Base-by-base conservation (phyloP, 1,140 invertebrate genomes). In the Mactra quadrangularis region DNA sequence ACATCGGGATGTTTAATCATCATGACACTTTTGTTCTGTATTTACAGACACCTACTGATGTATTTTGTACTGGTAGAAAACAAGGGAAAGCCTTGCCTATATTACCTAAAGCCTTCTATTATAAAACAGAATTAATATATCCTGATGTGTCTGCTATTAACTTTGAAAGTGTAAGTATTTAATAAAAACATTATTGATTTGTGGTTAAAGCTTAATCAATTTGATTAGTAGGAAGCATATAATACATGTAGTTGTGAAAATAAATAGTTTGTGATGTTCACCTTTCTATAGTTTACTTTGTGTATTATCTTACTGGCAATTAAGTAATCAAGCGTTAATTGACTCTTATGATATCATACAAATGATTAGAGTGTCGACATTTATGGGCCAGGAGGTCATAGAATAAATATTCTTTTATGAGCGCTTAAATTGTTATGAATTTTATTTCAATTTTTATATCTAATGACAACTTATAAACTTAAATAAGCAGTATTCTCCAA, bases 101-200 rank as follows among this genome's bases (percentile, higher is more conserved):
- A 31, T 38, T 82, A 57, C 78, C 78, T 11, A 15, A 60, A 13
- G 17, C 55, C 22, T 82, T 82, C 41, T 82, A 82, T 55, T 82
- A 60, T 53, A 59, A 52, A 31, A 62, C 52, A 31, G 78, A 82
- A 41, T 33, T 2, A 52, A 71, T 82, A 68, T 82, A 60, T 35
- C 3, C 53, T 3, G 78, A 82, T 52, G 11, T 82, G 11, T 66
- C 47, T 50, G 22, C 68, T 17, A 31, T 82, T 17, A 41, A 50
- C 29, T 71, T 72, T 60, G 68, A 60, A 72, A 66, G 72, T 50
- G 78, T 82, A 59, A 72, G 78, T 50, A 25, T 2, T 25, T 25
- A 33, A 35, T 38, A 27, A 9, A 59, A 9, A 47, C 41, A 47
- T 7, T 9, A 47, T 47, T n/a, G n/a, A n/a, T n/a, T n/a, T n/a